Base-by-base conservation (phyloP, 2,113 vertebrate genomes). In the Steatornis caripensis region DNA sequence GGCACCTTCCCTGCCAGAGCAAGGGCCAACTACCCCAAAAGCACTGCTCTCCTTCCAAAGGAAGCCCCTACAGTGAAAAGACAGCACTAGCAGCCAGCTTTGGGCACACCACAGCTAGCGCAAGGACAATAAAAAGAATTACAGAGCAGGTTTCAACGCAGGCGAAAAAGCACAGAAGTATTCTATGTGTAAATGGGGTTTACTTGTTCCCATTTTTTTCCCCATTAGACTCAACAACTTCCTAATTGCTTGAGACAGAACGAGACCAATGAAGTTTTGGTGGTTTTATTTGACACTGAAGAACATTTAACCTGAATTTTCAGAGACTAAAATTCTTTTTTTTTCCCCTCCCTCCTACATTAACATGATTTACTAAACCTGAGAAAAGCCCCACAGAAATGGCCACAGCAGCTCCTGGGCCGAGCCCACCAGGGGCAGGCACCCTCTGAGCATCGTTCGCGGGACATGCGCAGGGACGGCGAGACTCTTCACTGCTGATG, bases 141-240 rank as follows among this genome's bases (percentile, higher is more conserved):
- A 23, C 1, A 2, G 58, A 49, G 60, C 41, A 54, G 53, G 37
- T 60, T 37, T 79, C 37, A 68, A 43, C 0, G 27, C 30, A 39
- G n/a, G 20, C 29, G 26, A 36, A 60, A 39, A 29, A 43, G 49
- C 64, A 27, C 0, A 1, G 45, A 34, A 60, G 15, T 5, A 9
- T 23, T 49, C 5, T 1, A 4, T 14, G 2, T 0, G 2, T 24
- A 9, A 39, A 23, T 0, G 16, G 21, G 15, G 2, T 58, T 48
- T 37, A 84, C 23, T 84, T 45, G 74, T 76, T 95, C 75, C 54
- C 34, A 8, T 45, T 65, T 85, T 75, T 55, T 23, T 36, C 10
- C 62, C 62, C n/a, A 66, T 88, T 72, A 79, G 43, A 82, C 13
- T 82, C 54, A 57, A 72, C 58, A 58, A 68, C 69, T 91, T 77